Evolutionary conservation across 1,140 invertebrate genomes (phyloP).

Genomic region (Aphaenogaster floridana): DNA sequence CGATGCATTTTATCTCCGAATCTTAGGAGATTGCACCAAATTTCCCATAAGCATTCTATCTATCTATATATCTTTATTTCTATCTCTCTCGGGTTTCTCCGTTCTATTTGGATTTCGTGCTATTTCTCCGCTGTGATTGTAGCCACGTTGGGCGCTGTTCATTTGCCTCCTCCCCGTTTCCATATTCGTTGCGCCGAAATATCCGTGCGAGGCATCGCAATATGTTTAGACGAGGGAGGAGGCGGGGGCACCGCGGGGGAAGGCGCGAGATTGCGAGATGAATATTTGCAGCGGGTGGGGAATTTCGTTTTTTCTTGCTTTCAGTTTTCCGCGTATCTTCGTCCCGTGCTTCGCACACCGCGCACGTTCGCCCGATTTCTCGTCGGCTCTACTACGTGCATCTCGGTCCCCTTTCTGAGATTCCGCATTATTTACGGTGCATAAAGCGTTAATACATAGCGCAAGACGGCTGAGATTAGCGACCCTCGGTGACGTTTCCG

Average conservation of each 20-base stretch:
- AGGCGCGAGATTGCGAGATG: conserved; percentile 64
- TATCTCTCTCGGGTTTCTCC: conserved; percentile 31
- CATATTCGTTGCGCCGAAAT: conserved; percentile 68
- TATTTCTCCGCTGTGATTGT: conserved; percentile 69
- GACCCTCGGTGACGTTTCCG: background rate
- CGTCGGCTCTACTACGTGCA: background rate
- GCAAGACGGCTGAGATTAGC: conserved; percentile 37
- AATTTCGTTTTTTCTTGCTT: conserved; percentile 49
- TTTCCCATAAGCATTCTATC: conserved; percentile 26
- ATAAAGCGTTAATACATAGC: conserved; percentile 56
- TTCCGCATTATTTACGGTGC: conserved; percentile 56
- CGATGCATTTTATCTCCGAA: conserved; percentile 1
- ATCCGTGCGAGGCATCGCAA: conserved; percentile 58
- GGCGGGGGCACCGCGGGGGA: background rate
- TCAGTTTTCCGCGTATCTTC: conserved; percentile 50
- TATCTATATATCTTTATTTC: conserved; percentile 33
- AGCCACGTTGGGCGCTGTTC: conserved; percentile 66
- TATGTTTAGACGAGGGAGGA: conserved; percentile 52
- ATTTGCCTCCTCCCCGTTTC: conserved; percentile 65
- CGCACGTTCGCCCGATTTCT: conserved; percentile 38
- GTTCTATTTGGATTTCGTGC: conserved; percentile 60
- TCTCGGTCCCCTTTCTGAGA: conserved; percentile 37
- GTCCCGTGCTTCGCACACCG: conserved; percentile 20
- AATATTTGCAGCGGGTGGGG: conserved; percentile 64
- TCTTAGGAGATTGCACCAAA: conserved; percentile 8